Evolutionary conservation across 2,888 invertebrate species (phyloP).

Genomic region (Eumacrocentrus americanus): DNA sequence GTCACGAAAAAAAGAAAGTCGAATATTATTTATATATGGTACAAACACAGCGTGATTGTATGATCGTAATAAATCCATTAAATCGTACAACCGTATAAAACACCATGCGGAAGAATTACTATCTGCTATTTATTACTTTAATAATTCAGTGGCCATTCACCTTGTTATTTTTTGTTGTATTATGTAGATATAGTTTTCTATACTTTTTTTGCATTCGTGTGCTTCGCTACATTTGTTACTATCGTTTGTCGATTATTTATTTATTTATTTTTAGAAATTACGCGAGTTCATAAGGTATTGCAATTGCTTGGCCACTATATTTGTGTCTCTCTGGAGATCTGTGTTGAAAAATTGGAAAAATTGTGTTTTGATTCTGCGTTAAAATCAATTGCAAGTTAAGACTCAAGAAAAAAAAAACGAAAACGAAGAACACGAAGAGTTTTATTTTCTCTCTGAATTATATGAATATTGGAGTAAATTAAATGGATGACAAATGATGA

Average conservation of each 20-base stretch:
- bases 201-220: not conserved
- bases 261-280: not conserved
- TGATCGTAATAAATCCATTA: constrained; percentile 27
- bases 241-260: not conserved
- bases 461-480: not conserved
- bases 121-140: constrained; percentile 5
- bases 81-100: constrained; percentile 36
- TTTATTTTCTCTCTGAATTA: not conserved
- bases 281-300: not conserved
- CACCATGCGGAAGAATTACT: constrained; percentile 32
- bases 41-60: constrained; percentile 34
- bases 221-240: not conserved
- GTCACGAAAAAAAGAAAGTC: not conserved
- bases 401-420: constrained; percentile 21
- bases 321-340: too few relatives aligned
- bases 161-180: not conserved
- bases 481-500: not conserved
- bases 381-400: not conserved
- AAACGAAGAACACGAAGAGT: too few relatives aligned
- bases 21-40: constrained; percentile 24
- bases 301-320: not conserved
- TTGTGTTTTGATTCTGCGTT: not conserved
- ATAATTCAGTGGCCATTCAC: not conserved
- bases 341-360: too few relatives aligned
- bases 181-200: constrained; percentile 10